Percentiles rank a stretch among this genome's conserved stretches.
Conservation (phyloP, 2,888 invertebrate genomes). For the Pachliopta kotzebuea region DNA sequence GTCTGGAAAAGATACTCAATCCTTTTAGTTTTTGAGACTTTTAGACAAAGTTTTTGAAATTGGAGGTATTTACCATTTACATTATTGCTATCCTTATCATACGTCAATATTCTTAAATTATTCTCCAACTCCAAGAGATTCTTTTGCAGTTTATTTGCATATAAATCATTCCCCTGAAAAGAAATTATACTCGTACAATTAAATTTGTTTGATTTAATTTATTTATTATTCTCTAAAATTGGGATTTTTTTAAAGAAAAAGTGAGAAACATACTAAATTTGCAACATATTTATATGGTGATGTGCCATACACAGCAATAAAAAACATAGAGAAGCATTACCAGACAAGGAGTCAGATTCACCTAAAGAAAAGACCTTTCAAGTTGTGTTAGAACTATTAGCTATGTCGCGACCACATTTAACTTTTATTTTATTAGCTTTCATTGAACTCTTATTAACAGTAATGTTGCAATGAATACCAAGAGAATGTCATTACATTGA, state of each 20-base stretch:
- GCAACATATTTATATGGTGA: neutral
- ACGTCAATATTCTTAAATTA: conserved; percentile 62
- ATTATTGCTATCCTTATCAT: conserved; percentile 59
- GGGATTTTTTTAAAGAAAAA: too few species aligned
- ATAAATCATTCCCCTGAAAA: conserved; percentile 64
- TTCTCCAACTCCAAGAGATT: conserved; percentile 65
- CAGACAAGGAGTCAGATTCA: neutral
- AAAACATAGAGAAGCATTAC: too few species aligned
- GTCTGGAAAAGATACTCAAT: too few species aligned
- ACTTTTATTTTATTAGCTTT: too few species aligned
- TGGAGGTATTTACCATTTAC: conserved; percentile 51
- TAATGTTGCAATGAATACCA: neutral
- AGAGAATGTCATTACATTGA: neutral
- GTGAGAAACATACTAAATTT: neutral
- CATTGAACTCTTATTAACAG: too few species aligned
- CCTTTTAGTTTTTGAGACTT: neutral
- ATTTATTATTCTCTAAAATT: too few species aligned
- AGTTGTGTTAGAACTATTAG: neutral
- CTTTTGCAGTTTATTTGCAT: conserved; percentile 67
- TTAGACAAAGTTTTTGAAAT: neutral
- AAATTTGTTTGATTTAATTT: neutral
- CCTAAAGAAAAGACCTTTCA: neutral
- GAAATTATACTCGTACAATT: neutral
- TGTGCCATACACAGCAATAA: neutral
- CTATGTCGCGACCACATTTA: too few species aligned